Conservation (phyloP, 2,113 vertebrate species). For the Pomatorhinus ruficollis region DNA sequence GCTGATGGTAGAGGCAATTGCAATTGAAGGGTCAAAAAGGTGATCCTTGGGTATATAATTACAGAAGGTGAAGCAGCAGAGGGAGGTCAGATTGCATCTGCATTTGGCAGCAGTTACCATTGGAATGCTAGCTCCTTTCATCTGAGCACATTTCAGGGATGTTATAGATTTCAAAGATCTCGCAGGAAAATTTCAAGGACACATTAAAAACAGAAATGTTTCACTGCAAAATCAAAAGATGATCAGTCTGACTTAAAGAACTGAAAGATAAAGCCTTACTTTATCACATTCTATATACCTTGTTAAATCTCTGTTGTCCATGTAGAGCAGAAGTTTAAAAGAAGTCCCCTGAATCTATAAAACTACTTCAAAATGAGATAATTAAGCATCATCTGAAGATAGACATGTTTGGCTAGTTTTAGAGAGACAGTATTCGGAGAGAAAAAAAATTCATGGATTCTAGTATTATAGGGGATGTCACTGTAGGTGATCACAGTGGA, state of each 20-base stretch:
- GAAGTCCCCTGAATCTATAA: not conserved
- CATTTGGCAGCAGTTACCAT: not conserved
- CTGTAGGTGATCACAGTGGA: not conserved
- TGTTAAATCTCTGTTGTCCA: not conserved
- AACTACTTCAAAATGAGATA: not conserved
- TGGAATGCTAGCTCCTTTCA: not conserved
- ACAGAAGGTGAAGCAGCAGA: constrained; percentile 31
- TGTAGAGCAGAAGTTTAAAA: not conserved
- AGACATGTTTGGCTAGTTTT: not conserved
- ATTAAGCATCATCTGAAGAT: not conserved
- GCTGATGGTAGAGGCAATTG: constrained; percentile 6
- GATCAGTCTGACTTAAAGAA: not conserved
- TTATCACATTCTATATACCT: not conserved
- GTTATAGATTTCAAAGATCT: not conserved
- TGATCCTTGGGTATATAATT: constrained; percentile 37
- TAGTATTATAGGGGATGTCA: not conserved
- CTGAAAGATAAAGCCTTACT: not conserved
- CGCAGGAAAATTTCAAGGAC: not conserved
- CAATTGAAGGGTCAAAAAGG: constrained; percentile 15
- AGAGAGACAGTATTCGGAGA: not conserved
- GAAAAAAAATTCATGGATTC: not conserved
- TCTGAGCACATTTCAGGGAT: not conserved
- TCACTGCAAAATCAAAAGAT: not conserved
- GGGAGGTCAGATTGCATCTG: constrained; percentile 25
- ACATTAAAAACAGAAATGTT: not conserved